phyloP scores from a whole-genome alignment of 2,797 vertebrate genomes.

The Pseudomugil tenellus region DNA sequence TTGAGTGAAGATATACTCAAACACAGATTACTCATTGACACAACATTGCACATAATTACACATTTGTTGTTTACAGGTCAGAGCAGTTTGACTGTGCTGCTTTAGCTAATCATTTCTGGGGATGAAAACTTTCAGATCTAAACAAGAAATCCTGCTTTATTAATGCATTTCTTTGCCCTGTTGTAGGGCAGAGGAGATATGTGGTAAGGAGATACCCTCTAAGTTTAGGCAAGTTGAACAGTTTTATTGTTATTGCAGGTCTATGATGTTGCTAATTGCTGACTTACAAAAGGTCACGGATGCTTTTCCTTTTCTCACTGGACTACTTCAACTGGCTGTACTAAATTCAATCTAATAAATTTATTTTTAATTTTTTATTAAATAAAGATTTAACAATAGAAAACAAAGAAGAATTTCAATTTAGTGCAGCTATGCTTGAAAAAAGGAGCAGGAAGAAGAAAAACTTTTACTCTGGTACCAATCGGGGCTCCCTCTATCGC shows the following conservation, averaged over 20 bases:
- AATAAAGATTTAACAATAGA: too few relatives aligned
- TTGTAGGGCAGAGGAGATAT: too few relatives aligned
- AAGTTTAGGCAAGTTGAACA: neutral
- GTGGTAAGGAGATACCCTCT: neutral
- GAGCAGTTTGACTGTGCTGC: neutral
- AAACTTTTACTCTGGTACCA: neutral
- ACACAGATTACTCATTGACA: neutral
- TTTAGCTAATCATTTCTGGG: neutral
- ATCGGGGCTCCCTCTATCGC: neutral
- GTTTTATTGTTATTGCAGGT: neutral
- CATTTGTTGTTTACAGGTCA: neutral
- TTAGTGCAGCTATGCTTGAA: too few relatives aligned
- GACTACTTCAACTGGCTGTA: too few relatives aligned
- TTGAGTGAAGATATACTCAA: neutral
- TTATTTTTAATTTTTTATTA: too few relatives aligned
- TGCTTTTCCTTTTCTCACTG: neutral
- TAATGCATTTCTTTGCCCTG: constrained; percentile 1
- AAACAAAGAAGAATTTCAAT: too few relatives aligned
- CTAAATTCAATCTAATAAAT: too few relatives aligned
- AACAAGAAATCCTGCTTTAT: constrained; percentile 2
- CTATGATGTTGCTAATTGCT: neutral
- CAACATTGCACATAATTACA: neutral
- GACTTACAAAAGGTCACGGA: neutral
- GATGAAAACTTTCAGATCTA: neutral
- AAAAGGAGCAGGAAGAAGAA: too few relatives aligned